Evolutionary conservation across 1,140 invertebrate species (phyloP).

Genomic region (Bradysia coprophila): DNA sequence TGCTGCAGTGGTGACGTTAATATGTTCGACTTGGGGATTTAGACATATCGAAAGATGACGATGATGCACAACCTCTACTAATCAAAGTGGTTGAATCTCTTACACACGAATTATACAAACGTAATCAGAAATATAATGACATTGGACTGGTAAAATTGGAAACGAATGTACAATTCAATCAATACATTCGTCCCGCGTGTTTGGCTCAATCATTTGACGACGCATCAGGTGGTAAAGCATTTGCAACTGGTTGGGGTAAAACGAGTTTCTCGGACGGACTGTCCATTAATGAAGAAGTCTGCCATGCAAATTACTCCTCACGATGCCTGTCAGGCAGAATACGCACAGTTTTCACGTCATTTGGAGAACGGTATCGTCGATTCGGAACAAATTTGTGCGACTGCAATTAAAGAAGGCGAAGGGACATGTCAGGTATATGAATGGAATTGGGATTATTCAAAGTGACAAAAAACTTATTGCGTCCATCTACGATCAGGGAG

Average conservation of each 20-base stretch:
- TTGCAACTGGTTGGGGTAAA: conserved; percentile 23
- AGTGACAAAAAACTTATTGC: too few species aligned
- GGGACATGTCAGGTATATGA: too few species aligned
- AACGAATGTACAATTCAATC: background rate
- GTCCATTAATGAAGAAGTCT: too few species aligned
- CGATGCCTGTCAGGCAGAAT: too few species aligned
- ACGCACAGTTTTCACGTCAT: too few species aligned
- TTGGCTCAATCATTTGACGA: conserved; percentile 14
- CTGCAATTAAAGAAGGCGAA: too few species aligned
- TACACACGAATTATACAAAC: background rate
- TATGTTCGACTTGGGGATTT: background rate
- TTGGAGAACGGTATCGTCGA: too few species aligned
- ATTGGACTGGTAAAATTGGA: background rate
- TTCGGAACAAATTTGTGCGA: too few species aligned
- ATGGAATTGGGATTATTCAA: too few species aligned
- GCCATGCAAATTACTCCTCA: too few species aligned
- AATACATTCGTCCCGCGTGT: conserved; percentile 19
- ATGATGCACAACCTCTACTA: background rate
- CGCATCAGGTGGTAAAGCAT: conserved; percentile 12
- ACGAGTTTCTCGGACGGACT: conserved; percentile 31
- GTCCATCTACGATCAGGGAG: too few species aligned
- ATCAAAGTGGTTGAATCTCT: background rate
- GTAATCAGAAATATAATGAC: background rate
- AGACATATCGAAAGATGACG: background rate
- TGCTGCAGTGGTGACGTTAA: background rate